These are phyloP conservation scores for Metopolophium dirhodum DNA, from an alignment of 1,140 invertebrate species.

Conservation along the genomic window DNA sequence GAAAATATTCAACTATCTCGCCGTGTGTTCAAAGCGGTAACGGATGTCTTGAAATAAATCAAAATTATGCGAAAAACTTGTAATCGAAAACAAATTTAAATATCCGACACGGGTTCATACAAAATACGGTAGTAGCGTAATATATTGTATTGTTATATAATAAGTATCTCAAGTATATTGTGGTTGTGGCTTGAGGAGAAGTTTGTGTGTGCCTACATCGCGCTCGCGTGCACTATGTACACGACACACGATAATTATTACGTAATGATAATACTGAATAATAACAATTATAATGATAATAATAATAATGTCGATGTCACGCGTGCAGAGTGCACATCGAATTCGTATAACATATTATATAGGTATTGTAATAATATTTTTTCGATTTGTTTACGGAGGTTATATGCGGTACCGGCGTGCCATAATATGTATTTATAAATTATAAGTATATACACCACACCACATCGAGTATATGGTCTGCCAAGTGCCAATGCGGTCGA, in stretches of 20 bases:
- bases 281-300: not conserved
- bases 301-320: not conserved
- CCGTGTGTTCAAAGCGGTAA: too few species aligned
- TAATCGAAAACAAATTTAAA: too few species aligned
- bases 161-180: not conserved
- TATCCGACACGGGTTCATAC: not conserved
- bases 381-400: not conserved
- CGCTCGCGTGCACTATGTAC: too few species aligned
- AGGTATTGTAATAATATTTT: not conserved
- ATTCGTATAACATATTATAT: not conserved
- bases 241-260: not conserved
- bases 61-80: too few species aligned
- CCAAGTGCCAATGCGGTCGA: not conserved
- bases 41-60: too few species aligned
- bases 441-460: not conserved
- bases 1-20: too few species aligned
- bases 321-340: not conserved
- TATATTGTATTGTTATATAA: not conserved
- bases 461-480: not conserved
- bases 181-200: not conserved
- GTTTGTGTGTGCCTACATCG: not conserved
- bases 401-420: not conserved
- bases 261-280: not conserved
- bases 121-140: not conserved
- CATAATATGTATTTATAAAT: not conserved